phyloP scores from a whole-genome alignment of 2,888 invertebrate species.

The Agrenia bidenticulata region DNA sequence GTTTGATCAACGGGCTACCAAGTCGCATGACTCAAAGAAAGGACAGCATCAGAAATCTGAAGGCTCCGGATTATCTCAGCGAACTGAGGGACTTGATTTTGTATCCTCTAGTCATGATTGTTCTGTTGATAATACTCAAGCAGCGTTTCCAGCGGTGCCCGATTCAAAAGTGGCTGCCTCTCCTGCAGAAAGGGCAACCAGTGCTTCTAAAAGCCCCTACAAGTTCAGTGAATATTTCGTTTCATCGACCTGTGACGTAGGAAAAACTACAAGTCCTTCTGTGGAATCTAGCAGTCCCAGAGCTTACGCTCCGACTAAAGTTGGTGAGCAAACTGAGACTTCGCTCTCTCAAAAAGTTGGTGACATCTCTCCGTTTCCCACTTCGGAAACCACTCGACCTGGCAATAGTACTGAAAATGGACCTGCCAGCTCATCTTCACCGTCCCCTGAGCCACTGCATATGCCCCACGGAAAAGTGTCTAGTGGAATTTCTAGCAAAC shows the following conservation, averaged over 20 bases:
- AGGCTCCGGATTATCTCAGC: neutral
- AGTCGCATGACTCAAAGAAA: slow-evolving; percentile 7
- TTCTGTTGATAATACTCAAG: neutral
- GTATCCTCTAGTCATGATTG: slow-evolving; percentile 17
- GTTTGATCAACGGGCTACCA: neutral
- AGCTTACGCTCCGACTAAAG: neutral
- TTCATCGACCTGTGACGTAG: slow-evolving; percentile 1
- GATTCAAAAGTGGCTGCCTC: neutral
- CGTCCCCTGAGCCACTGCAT: slow-evolving; percentile 4
- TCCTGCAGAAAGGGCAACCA: slow-evolving; percentile 1
- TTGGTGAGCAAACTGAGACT: slow-evolving; percentile 9
- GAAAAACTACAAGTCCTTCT: slow-evolving; percentile 8
- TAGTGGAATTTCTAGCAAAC: slow-evolving; percentile 16
- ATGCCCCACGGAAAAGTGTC: neutral
- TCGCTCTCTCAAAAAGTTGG: slow-evolving; percentile 8
- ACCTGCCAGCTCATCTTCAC: neutral
- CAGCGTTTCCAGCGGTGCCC: neutral
- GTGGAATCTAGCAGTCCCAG: slow-evolving; percentile 7
- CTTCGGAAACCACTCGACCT: neutral
- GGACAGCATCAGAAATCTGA: neutral
- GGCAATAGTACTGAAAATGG: slow-evolving; percentile 2
- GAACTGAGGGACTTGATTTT: slow-evolving; percentile 10
- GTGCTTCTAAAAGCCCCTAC: slow-evolving; percentile 17
- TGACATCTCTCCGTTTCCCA: slow-evolving; percentile 1
- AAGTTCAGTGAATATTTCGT: slow-evolving; percentile 15